Evolutionary conservation across 2,888 invertebrate species (phyloP).

Genomic region (Bombylius discolor): DNA sequence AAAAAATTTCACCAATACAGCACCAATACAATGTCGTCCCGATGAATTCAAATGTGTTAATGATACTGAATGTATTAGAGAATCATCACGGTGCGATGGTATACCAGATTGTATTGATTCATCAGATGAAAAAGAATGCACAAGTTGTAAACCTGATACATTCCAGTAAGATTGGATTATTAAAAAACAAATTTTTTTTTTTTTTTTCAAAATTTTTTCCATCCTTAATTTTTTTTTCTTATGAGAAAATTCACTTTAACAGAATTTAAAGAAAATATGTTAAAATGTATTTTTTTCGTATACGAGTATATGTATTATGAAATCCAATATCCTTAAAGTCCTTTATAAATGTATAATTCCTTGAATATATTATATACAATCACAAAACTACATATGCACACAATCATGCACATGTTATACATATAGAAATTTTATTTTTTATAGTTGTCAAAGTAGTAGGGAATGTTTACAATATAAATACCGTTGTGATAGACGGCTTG

Average conservation of each 20-base stretch:
- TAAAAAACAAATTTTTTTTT: neutral
- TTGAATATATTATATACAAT: too few relatives aligned
- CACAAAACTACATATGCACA: too few relatives aligned
- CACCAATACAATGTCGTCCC: conserved; percentile 16
- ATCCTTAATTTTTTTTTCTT: conserved; percentile 3
- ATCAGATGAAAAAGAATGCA: conserved; percentile 40
- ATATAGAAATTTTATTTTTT: conserved; percentile 1
- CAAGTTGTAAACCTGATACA: conserved; percentile 29
- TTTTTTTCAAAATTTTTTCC: conserved; percentile 7
- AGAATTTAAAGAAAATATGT: neutral
- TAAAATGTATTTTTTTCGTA: too few relatives aligned
- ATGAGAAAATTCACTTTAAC: too few relatives aligned
- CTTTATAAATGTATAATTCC: too few relatives aligned
- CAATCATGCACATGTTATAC: too few relatives aligned
- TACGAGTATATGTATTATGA: too few relatives aligned
- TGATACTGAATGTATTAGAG: conserved; percentile 45
- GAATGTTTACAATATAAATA: conserved; percentile 46
- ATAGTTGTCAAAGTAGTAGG: conserved; percentile 43
- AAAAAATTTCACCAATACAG: conserved; percentile 25
- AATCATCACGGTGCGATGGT: conserved; percentile 40
- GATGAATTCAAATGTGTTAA: conserved; percentile 46
- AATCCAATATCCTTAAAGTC: too few relatives aligned
- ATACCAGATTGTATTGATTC: conserved; percentile 40
- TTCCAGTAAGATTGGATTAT: conserved; percentile 31
- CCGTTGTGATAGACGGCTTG: conserved; percentile 42